phyloP scores from a whole-genome alignment of 1,140 invertebrate species.

The Aphaenogaster floridana region DNA sequence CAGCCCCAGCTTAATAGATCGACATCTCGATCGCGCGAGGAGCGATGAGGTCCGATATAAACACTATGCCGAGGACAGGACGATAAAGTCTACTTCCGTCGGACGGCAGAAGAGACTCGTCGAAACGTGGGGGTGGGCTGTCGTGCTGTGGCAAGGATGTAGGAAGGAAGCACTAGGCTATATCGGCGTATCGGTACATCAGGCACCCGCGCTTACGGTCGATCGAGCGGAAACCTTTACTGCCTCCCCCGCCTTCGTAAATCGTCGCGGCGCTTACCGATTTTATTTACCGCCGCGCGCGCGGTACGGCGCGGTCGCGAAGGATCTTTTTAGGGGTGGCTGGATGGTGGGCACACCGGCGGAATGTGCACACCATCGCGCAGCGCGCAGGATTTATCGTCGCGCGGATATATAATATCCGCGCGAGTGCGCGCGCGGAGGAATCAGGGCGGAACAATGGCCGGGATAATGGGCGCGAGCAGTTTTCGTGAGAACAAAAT shows the following conservation, averaged over 20 bases:
- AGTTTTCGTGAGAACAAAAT: conserved; percentile 70
- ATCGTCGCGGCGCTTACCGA: conserved; percentile 77
- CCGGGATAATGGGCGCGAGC: conserved; percentile 69
- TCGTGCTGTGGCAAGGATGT: conserved; percentile 50
- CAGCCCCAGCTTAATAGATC: conserved; percentile 52
- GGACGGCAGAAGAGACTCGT: conserved; percentile 28
- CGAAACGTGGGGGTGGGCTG: conserved; percentile 29
- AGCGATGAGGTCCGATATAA: conserved; percentile 65
- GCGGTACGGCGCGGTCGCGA: conserved; percentile 32
- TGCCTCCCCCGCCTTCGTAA: conserved; percentile 72
- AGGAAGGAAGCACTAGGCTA: conserved; percentile 62
- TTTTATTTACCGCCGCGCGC: conserved; percentile 75
- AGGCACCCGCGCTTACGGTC: conserved; percentile 74
- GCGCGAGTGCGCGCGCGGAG: conserved; percentile 26
- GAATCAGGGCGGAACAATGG: conserved; percentile 72
- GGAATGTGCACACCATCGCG: conserved; percentile 54
- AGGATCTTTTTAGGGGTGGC: conserved; percentile 64
- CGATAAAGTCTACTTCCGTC: conserved; percentile 59
- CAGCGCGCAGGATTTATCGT: conserved; percentile 69
- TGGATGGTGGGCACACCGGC: conserved; percentile 1
- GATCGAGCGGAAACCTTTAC: conserved; percentile 81
- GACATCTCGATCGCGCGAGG: conserved; percentile 22
- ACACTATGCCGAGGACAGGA: conserved; percentile 29
- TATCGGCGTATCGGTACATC: conserved; percentile 78
- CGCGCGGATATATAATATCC: conserved; percentile 53